Evolutionary conservation across 2,888 invertebrate species (phyloP).

Genomic region (Glyphotaelius pellucidus): DNA sequence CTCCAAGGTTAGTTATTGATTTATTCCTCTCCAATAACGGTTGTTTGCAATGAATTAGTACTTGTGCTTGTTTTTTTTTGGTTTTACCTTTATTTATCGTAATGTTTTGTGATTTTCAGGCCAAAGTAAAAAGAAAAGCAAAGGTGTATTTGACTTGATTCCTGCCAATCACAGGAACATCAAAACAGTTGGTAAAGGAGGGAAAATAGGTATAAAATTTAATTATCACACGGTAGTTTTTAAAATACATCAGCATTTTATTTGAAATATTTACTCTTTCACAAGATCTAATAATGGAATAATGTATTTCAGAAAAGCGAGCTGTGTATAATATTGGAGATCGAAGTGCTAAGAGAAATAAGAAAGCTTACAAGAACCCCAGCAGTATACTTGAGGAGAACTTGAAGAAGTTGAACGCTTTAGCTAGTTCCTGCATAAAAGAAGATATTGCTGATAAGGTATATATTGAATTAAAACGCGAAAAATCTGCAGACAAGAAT

Average conservation of each 20-base stretch:
- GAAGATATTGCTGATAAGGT: constrained; percentile 74
- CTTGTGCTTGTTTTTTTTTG: too few species aligned
- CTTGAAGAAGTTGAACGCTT: constrained; percentile 74
- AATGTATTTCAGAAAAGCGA: constrained; percentile 51
- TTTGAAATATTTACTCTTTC: not conserved
- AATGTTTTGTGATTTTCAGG: constrained; percentile 69
- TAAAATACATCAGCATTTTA: not conserved
- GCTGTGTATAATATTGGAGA: constrained; percentile 66
- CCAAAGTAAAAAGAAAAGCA: constrained; percentile 70
- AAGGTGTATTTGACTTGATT: constrained; percentile 70
- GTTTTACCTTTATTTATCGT: not conserved
- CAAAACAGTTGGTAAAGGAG: constrained; percentile 66
- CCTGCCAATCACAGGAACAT: constrained; percentile 69
- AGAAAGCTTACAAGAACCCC: constrained; percentile 67
- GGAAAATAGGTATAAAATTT: constrained; percentile 68
- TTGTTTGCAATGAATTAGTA: too few species aligned
- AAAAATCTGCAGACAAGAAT: too few species aligned
- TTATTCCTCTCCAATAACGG: not conserved
- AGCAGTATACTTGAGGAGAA: constrained; percentile 73
- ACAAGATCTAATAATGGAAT: not conserved
- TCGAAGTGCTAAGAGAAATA: constrained; percentile 68
- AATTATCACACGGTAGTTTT: not conserved
- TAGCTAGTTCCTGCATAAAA: constrained; percentile 73
- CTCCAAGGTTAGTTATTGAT: constrained; percentile 67
- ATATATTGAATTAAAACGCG: not conserved